A percentile compares a stretch with the other conserved stretches of the same genome.
phyloP scores from a whole-genome alignment of 2,113 vertebrate genomes.

The Onychostoma macrolepis region DNA sequence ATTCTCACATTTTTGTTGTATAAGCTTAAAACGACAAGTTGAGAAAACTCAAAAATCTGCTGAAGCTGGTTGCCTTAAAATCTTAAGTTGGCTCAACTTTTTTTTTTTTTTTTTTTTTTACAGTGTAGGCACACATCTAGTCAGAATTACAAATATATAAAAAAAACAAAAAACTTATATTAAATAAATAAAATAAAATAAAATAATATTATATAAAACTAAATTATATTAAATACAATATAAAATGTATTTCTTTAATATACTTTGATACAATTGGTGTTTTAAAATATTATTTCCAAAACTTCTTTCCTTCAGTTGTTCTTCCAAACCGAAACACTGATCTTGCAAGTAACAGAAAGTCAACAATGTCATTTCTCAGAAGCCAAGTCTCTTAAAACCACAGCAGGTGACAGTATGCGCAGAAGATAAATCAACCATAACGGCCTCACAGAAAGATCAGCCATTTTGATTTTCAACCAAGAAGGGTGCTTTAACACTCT shows the following conservation, averaged over 20 bases:
- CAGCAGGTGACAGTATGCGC: conserved; percentile 40
- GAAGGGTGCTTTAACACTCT: neutral
- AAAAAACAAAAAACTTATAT: too few relatives aligned
- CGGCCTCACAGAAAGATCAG: neutral
- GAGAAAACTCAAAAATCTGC: too few relatives aligned
- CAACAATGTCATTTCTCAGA: conserved; percentile 48
- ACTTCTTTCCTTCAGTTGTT: neutral
- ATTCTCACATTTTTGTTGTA: too few relatives aligned
- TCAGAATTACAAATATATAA: too few relatives aligned
- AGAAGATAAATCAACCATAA: conserved; percentile 35
- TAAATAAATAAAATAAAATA: too few relatives aligned
- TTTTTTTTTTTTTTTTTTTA: too few relatives aligned
- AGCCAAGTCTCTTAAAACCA: conserved; percentile 41
- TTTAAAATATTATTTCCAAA: neutral
- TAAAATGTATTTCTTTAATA: too few relatives aligned
- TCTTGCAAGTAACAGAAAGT: neutral
- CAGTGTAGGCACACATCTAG: neutral
- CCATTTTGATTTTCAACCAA: conserved; percentile 6
- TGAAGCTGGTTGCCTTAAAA: too few relatives aligned
- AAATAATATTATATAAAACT: too few relatives aligned
- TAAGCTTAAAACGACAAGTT: too few relatives aligned
- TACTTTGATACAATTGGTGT: neutral
- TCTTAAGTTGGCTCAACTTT: too few relatives aligned
- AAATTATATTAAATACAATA: too few relatives aligned
- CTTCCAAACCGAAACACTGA: conserved; percentile 4